These are phyloP conservation scores for Tenrec ecaudatus DNA, from an alignment of 2,113 vertebrate species.

Conservation along the genomic window DNA sequence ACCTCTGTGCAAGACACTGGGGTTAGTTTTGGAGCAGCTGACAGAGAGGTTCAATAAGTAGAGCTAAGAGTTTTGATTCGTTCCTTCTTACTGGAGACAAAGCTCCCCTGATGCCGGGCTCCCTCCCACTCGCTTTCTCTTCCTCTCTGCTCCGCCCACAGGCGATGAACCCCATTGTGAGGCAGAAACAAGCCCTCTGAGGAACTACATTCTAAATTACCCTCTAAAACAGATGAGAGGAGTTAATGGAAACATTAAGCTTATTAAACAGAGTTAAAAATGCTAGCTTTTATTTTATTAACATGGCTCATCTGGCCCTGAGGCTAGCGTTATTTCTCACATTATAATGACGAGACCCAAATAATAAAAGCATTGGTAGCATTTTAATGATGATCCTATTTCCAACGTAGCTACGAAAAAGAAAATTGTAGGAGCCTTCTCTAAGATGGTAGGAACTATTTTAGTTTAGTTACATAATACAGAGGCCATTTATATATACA, in stretches of 20 bases:
- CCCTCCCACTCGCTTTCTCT: background rate
- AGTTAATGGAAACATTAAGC: background rate
- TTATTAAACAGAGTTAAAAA: background rate
- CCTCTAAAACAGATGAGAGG: slow-evolving; percentile 46
- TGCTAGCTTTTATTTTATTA: slow-evolving; percentile 39
- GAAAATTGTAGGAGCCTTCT: slow-evolving; percentile 42
- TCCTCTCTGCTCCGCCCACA: background rate
- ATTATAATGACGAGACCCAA: slow-evolving; percentile 42
- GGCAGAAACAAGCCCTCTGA: slow-evolving; percentile 16
- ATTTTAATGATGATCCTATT: slow-evolving; percentile 63
- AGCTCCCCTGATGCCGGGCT: background rate
- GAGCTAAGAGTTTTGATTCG: slow-evolving; percentile 17
- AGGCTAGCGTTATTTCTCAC: slow-evolving; percentile 26
- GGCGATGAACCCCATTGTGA: background rate
- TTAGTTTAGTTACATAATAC: slow-evolving; percentile 41
- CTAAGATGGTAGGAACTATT: slow-evolving; percentile 23
- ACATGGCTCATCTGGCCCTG: slow-evolving; percentile 17
- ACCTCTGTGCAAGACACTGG: slow-evolving; percentile 2
- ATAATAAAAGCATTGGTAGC: slow-evolving; percentile 42
- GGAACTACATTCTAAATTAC: slow-evolving; percentile 24
- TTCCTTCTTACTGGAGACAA: slow-evolving; percentile 33
- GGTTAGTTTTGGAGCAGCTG: slow-evolving; percentile 19
- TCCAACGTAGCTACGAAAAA: background rate
- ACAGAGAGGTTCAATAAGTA: slow-evolving; percentile 7
- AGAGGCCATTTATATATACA: slow-evolving; percentile 58